Base-by-base conservation (phyloP, 2,888 invertebrate genomes). In the Tenthredo notha region DNA sequence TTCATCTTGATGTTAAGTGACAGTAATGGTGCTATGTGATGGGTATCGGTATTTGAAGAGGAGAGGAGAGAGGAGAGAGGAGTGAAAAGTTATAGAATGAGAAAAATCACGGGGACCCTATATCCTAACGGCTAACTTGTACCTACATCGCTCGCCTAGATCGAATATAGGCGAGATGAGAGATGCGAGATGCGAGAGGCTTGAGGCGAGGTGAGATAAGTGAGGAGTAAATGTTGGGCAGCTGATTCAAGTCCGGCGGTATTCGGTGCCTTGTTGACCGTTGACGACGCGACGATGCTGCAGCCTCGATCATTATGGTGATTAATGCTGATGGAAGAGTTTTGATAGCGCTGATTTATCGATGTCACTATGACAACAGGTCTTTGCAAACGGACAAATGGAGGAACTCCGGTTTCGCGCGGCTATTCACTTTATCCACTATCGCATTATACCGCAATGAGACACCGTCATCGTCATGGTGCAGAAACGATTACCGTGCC, bases 271-370 rank as follows among this genome's bases (percentile, higher is more conserved):
- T 92, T 91, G 92, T 92, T 91, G 80, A 10, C 40, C 37, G 80
- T 47, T 50, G 83, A 83, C 83, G 65, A 83, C 83, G 47, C 43
- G 65, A n/a, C 43, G 65, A n/a, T 61, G 50, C 50, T 74, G 29
- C 33, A 54, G 33, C 61, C 80, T 87, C 90, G 90, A 92, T 93
- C 93, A 93, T 93, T 93, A 93, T 90, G 91, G 92, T 92, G 93
- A 93, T 93, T 93, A 93, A 93, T 93, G 93, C 90, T 90, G 93
- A 92, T 92, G 91, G 90, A 89, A 88, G 88, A 87, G 54, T 85
- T 86, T 88, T 89, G 93, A 93, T 93, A 93, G 88, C 88, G 90
- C 90, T 93, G 93, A 93, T 93, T 92, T 92, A 93, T 93, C 91
- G 92, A 90, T 92, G 93, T 93, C 93, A 90, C 92, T 83, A 70